A percentile compares a stretch with the other conserved stretches of the same genome.
Evolutionary conservation across 2,797 vertebrate species (phyloP).

Genomic region (Phoeniculus purpureus): DNA sequence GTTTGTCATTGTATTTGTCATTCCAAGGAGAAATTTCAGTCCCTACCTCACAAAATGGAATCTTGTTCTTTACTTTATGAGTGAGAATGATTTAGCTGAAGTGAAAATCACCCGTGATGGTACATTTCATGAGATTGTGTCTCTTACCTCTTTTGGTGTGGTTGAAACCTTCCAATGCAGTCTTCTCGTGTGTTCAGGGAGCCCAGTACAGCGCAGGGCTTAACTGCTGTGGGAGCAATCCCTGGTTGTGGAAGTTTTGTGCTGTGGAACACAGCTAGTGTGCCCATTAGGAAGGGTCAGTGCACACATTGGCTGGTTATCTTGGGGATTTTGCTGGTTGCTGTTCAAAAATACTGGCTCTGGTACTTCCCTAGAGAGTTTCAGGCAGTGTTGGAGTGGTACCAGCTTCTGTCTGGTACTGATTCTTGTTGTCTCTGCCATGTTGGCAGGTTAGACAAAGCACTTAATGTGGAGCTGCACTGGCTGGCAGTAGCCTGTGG

Average conservation of each 20-base stretch:
- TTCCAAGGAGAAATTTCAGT: neutral
- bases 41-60: neutral
- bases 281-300: neutral
- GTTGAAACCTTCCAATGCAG: neutral
- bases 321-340: neutral
- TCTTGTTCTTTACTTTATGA: neutral
- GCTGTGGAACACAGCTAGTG: neutral
- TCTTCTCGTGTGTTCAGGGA: neutral
- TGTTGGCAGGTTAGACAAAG: neutral
- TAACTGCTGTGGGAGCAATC: neutral
- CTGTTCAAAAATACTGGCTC: neutral
- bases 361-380: neutral
- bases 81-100: neutral
- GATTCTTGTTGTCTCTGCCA: neutral
- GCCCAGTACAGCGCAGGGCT: rapidly evolving
- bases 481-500: neutral
- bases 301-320: neutral
- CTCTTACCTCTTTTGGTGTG: neutral
- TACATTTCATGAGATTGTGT: neutral
- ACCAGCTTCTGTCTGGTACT: neutral
- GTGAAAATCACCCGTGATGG: neutral
- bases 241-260: rapidly evolving
- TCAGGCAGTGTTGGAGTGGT: neutral
- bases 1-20: neutral
- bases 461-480: neutral